Evolutionary conservation across 2,888 invertebrate species (phyloP), one percentile per base, ranked within the genome.

Genomic region (Tetragonula carbonaria): DNA sequence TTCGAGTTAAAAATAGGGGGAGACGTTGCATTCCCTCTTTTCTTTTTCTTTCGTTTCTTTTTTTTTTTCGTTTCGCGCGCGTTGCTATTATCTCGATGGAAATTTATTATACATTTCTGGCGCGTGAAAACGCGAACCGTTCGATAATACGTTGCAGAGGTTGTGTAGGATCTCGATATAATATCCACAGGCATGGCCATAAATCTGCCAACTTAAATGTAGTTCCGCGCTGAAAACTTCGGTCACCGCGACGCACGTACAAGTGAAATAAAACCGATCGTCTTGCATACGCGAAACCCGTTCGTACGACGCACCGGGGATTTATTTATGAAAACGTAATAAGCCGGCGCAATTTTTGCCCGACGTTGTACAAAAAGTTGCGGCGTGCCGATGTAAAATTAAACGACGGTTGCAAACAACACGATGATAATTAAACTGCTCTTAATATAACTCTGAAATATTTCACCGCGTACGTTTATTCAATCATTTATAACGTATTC

Each of bases 131-230:
- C 18, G 18, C 21, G 21, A n/a, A 33, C n/a, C 28, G 78, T 80
- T 82, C 59, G 68, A 68, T 79, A 83, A 81, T 71, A 78, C 51
- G 72, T 63, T 75, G 55, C 63, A 59, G 53, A 66, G 73, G 72
- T 33, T 66, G 66, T 59, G 62, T 62, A 74, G 50, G 28, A 71
- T 77, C 70, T 62, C 51, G 59, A 70, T 67, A 53, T 75, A 82
- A 86, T 85, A 62, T 62, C 18, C 38, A 50, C 62, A 68, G 23
- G 38, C 50, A 33, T 8, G 1, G 38, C 74, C 73, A 53, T 87
- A 88, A 88, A 86, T 88, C 78, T 82, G 85, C 74, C 79, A 82
- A 73, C 62, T 71, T 67, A 74, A 79, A 83, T 75, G 87, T 86
- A 82, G 78, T 82, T 75, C 28, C 73, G 78, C 71, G 84, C 65